A percentile compares a stretch with the other conserved stretches of the same genome.
phyloP scores from a whole-genome alignment of 2,113 vertebrate species.

The Oceanodroma tethys region DNA sequence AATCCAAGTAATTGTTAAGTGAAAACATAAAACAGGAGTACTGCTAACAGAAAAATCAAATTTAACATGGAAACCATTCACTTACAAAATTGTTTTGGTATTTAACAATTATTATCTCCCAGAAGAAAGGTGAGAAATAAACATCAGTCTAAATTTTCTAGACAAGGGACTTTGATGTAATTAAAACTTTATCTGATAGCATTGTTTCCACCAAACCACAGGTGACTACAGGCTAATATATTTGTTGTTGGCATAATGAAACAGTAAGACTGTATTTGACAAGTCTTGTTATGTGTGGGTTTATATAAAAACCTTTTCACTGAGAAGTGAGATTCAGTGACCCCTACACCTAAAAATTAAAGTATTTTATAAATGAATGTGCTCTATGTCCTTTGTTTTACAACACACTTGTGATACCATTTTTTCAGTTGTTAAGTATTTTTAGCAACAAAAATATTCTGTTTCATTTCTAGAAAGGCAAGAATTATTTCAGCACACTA shows the following conservation, averaged over 20 bases:
- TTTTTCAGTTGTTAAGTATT: background rate
- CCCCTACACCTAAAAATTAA: background rate
- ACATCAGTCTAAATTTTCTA: background rate
- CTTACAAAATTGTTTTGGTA: background rate
- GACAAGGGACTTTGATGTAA: background rate
- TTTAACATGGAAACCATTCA: background rate
- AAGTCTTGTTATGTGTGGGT: background rate
- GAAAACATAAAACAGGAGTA: background rate
- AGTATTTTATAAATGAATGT: background rate
- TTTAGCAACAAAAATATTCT: background rate
- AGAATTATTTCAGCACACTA: background rate
- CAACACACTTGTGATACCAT: background rate
- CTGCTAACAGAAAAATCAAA: background rate
- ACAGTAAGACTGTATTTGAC: background rate
- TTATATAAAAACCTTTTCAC: background rate
- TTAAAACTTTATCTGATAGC: background rate
- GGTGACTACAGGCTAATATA: background rate
- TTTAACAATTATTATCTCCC: conserved; percentile 1
- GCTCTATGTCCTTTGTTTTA: background rate
- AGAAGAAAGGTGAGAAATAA: conserved; percentile 29
- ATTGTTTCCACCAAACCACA: background rate
- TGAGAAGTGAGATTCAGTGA: background rate
- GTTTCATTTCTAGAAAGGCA: background rate
- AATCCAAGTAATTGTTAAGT: background rate
- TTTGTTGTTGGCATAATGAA: background rate